Evolutionary conservation across 2,888 invertebrate species (phyloP), one percentile per base, ranked within the genome.

Genomic region (Parasteatoda lunata): DNA sequence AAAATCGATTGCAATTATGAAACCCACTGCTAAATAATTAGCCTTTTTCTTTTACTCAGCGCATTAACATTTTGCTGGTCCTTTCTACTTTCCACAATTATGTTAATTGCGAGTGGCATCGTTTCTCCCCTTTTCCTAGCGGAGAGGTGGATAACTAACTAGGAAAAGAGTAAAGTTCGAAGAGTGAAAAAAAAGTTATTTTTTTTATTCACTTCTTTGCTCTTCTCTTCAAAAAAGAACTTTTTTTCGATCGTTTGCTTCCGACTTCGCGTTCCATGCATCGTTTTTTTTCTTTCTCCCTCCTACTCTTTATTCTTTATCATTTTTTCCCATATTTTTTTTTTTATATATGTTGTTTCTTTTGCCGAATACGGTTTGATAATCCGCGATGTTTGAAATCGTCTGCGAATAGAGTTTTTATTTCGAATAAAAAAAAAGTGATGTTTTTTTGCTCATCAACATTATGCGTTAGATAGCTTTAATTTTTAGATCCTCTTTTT

Each of bases 101-200:
- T 85, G 85, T 85, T 85, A 85, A 85, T 85, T 85, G 85, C 75
- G 84, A 73, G 68, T 84, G 80, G 80, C 85, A 85, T 47, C 85
- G 73, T 30, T 70, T 52, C 54, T 69, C 72, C 59, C 78, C 68
- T 69, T 54, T 73, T 15, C 75, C 84, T 75, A 51, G 84, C 75
- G 84, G 78, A 69, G 78, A 68, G 64, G 72, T 75, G 78, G 78
- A 51, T 47, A 84, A 84, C 73, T 77, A 78, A 64, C 48, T 47
- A 49, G 15, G 78, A n/a, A 48, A 13, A 48, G 65, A 51, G 65
- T 59, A 54, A 45, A 54, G 45, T 64, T 52, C 64, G 13, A 49
- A 5, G 47, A 45, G 11, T 6, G 68, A 5, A 8, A 30, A 47
- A 80, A 72, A 80, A 72, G 65, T 47, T 69, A n/a, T 68, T 73